Evolutionary conservation across 37 sponge, comb jelly and placozoan genomes (phyloP).

Genomic region (Aplysina aerophoba): DNA sequence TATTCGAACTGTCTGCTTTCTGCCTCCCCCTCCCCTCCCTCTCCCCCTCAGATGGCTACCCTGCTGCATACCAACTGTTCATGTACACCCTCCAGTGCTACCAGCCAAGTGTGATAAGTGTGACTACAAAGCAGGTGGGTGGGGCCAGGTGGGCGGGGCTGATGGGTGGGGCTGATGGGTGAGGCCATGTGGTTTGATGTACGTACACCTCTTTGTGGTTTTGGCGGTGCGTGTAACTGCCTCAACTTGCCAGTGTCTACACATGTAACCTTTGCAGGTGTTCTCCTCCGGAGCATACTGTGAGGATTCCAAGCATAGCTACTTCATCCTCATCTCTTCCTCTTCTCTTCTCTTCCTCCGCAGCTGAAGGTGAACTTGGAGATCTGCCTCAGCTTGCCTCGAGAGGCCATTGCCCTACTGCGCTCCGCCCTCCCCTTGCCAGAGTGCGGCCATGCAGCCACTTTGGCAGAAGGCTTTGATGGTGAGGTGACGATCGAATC

Average conservation of each 20-base stretch:
- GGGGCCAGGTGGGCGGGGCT: neutral
- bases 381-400: constrained; percentile 5
- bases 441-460: neutral
- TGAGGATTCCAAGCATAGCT: too few species aligned
- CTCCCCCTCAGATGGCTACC: constrained; percentile 1
- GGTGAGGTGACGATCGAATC: constrained; percentile 7
- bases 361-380: constrained; percentile 6
- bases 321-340: too few species aligned
- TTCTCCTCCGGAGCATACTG: too few species aligned
- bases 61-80: constrained; percentile 10
- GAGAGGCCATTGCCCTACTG: constrained; percentile 4
- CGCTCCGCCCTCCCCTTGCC: constrained; percentile 2
- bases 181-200: too few species aligned
- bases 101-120: neutral
- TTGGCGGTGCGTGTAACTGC: too few species aligned
- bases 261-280: too few species aligned
- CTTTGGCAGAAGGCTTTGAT: constrained; percentile 13
- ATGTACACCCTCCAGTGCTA: constrained; percentile 1
- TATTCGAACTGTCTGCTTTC: too few species aligned
- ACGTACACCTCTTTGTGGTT: too few species aligned
- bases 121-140: constrained; percentile 7
- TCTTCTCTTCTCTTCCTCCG: neutral
- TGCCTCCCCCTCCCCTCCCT: too few species aligned
- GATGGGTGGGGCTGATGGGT: too few species aligned
- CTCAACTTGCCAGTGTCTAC: too few species aligned